Percentiles rank a stretch among this genome's conserved stretches.
Evolutionary conservation across 1,140 invertebrate species (phyloP).

Genomic region (Colletes gigas): DNA sequence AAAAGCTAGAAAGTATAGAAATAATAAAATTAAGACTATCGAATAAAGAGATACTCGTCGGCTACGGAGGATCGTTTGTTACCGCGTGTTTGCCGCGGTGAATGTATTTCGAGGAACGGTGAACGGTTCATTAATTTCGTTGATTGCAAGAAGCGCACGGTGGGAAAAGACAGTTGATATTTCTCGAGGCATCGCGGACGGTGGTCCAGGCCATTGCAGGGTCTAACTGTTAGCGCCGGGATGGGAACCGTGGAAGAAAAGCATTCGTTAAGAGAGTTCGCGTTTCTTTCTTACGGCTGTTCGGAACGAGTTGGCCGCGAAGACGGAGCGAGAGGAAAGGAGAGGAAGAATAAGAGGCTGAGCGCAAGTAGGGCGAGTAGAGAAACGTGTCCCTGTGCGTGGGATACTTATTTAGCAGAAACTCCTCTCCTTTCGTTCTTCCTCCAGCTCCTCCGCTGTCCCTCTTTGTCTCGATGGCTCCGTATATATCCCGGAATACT

Average conservation of each 20-base stretch:
- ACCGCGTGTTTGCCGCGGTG: neutral
- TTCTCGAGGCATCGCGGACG: constrained; percentile 9
- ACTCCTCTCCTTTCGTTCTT: neutral
- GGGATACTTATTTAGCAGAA: constrained; percentile 60
- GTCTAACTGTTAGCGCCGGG: too few species aligned
- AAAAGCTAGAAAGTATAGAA: too few species aligned
- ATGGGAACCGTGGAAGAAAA: constrained; percentile 57
- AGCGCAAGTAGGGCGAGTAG: constrained; percentile 58
- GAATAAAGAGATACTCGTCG: neutral
- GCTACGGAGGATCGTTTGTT: constrained; percentile 12
- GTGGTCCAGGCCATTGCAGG: too few species aligned
- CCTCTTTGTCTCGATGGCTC: constrained; percentile 39
- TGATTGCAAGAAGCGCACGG: constrained; percentile 52
- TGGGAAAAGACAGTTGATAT: constrained; percentile 32
- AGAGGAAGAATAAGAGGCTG: constrained; percentile 1
- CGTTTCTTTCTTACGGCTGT: constrained; percentile 31
- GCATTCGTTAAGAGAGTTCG: constrained; percentile 57
- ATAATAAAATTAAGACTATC: neutral
- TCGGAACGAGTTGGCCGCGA: constrained; percentile 21
- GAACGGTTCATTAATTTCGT: constrained; percentile 59
- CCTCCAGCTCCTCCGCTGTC: neutral
- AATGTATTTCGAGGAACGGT: constrained; percentile 31
- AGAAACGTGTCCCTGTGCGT: constrained; percentile 64
- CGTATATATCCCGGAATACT: constrained; percentile 50
- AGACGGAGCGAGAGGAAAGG: neutral